These are phyloP conservation scores for Trissolcus basalis DNA, from an alignment of 1,140 invertebrate genomes.

Conservation along the genomic window DNA sequence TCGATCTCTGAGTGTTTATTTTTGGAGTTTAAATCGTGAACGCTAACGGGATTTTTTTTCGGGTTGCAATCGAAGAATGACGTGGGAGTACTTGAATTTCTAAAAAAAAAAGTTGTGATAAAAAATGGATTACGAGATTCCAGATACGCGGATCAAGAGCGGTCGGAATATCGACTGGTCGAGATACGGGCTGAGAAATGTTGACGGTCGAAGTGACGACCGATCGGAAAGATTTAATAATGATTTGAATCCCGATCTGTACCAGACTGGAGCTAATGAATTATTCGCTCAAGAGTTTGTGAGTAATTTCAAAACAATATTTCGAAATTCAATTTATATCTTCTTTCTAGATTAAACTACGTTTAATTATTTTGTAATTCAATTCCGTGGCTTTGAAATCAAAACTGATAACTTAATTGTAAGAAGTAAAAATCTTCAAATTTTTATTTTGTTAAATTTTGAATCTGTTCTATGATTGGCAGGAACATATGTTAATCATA, in stretches of 20 bases:
- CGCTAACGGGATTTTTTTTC: neutral
- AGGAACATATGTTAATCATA: too few species aligned
- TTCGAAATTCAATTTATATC: conserved; percentile 4
- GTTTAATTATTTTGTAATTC: too few species aligned
- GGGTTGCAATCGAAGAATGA: neutral
- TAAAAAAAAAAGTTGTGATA: neutral
- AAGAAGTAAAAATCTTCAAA: too few species aligned
- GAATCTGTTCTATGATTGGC: too few species aligned
- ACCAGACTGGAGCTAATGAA: conserved; percentile 89
- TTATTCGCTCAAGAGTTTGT: conserved; percentile 92
- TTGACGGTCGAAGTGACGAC: conserved; percentile 72
- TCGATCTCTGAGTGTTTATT: neutral
- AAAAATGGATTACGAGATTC: conserved; percentile 51
- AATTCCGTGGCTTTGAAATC: too few species aligned
- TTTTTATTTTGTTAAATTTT: too few species aligned
- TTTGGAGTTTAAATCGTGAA: neutral
- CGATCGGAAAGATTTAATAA: conserved; percentile 81
- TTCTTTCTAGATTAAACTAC: too few species aligned
- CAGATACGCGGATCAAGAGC: conserved; percentile 48
- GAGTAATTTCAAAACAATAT: too few species aligned
- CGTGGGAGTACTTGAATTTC: neutral
- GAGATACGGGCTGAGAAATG: conserved; percentile 75
- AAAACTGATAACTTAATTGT: too few species aligned
- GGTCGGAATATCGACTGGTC: conserved; percentile 77
- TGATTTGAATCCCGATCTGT: conserved; percentile 84